phyloP scores from a whole-genome alignment of 2,888 invertebrate species.

The Portevinia maculata region DNA sequence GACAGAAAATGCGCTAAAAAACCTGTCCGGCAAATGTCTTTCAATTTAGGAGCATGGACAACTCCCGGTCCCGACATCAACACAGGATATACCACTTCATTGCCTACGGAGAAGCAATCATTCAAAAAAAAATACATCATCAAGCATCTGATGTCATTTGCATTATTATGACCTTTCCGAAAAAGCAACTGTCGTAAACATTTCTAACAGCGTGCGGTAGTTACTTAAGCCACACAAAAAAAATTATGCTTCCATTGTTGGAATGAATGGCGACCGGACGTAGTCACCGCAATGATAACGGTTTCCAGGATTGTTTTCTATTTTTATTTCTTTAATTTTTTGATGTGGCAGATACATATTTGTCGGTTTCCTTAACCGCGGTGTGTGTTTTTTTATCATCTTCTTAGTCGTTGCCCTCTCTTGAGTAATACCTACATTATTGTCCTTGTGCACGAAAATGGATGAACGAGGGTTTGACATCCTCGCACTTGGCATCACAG shows the following conservation, averaged over 20 bases:
- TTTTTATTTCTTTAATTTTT: constrained; percentile 48
- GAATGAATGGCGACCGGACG: constrained; percentile 59
- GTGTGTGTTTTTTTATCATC: constrained; percentile 57
- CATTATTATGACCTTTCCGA: constrained; percentile 68
- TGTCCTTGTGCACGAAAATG: constrained; percentile 56
- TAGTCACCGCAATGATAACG: constrained; percentile 65
- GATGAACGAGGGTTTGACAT: constrained; percentile 56
- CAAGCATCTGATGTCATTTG: constrained; percentile 68
- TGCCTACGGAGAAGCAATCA: constrained; percentile 21
- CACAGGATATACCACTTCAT: constrained; percentile 61
- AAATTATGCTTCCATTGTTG: constrained; percentile 33
- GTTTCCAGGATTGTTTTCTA: constrained; percentile 1
- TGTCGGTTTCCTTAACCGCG: constrained; percentile 31
- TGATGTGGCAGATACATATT: constrained; percentile 50
- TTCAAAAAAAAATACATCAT: constrained; percentile 36
- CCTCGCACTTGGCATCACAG: background rate
- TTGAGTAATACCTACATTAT: constrained; percentile 51
- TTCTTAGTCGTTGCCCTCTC: constrained; percentile 1
- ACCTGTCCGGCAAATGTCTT: constrained; percentile 41
- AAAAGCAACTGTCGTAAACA: constrained; percentile 69
- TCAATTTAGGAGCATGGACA: constrained; percentile 55
- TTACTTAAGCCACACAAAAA: constrained; percentile 63
- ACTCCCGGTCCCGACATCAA: constrained; percentile 64
- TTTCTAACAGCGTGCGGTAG: constrained; percentile 67
- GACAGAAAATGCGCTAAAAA: constrained; percentile 19